phyloP scores from a whole-genome alignment of 1,140 invertebrate genomes.

The Caenorhabditis tropicalis region DNA sequence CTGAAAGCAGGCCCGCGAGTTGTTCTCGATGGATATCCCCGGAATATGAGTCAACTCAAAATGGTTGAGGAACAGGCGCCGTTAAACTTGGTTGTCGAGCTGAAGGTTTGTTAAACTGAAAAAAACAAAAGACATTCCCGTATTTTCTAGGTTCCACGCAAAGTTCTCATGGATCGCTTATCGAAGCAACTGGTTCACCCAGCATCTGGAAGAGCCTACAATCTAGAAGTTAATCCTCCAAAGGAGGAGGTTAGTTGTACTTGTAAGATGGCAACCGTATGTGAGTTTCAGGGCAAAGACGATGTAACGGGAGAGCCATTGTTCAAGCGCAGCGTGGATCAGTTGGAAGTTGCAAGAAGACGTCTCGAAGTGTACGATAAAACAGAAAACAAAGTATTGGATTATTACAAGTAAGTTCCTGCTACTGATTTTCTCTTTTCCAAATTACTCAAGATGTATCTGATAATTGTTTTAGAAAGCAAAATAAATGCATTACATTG shows the following conservation, averaged over 20 bases:
- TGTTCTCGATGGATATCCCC: constrained; percentile 49
- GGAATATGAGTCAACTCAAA: constrained; percentile 45
- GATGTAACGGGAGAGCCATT: constrained; percentile 49
- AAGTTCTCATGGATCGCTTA: constrained; percentile 48
- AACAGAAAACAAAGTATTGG: constrained; percentile 51
- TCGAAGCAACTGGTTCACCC: constrained; percentile 46
- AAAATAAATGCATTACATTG: constrained; percentile 14
- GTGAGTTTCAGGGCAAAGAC: constrained; percentile 50
- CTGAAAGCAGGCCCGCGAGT: constrained; percentile 12
- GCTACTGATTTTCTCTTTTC: neutral
- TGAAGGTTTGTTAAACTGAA: neutral
- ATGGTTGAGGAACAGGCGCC: constrained; percentile 47
- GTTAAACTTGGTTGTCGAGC: constrained; percentile 38
- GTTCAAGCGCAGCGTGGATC: constrained; percentile 21
- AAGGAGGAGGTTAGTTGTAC: constrained; percentile 44
- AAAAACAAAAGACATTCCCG: neutral
- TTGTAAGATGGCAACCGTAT: neutral
- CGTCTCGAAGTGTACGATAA: constrained; percentile 48
- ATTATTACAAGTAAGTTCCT: constrained; percentile 46
- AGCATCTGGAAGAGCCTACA: constrained; percentile 50
- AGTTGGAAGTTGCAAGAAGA: constrained; percentile 43
- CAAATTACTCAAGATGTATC: too few species aligned
- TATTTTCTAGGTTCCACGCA: constrained; percentile 34
- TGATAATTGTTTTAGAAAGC: constrained; percentile 46
- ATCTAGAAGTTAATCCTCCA: constrained; percentile 49